Conservation (phyloP, 2,797 vertebrate genomes). For the Sebastes minor region DNA sequence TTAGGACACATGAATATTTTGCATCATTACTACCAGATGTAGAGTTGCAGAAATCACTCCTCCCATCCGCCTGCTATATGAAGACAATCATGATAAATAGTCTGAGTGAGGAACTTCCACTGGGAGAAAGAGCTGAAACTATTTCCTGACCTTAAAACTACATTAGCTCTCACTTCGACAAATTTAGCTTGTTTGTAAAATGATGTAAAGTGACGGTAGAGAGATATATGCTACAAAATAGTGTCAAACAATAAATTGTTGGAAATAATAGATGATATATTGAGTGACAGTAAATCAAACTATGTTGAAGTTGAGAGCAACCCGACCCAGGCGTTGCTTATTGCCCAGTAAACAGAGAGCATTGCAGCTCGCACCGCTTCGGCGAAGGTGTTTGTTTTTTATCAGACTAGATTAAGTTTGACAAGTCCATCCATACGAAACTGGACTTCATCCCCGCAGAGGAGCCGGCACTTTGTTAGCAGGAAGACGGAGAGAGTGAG, state of each 20-base stretch:
- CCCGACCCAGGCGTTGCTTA: not conserved
- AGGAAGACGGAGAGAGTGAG: conserved; percentile 14
- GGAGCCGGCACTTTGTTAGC: conserved; percentile 39
- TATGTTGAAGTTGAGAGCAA: conserved; percentile 5
- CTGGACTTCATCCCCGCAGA: conserved; percentile 37
- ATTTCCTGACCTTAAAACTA: not conserved
- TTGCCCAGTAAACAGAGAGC: conserved; percentile 23
- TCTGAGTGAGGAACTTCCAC: not conserved
- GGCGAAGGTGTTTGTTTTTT: conserved; percentile 43
- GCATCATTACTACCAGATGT: too few species aligned
- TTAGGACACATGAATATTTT: too few species aligned
- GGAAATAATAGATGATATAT: conserved; percentile 1
- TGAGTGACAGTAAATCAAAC: conserved; percentile 1
- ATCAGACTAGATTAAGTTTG: conserved; percentile 63
- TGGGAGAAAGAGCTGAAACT: not conserved
- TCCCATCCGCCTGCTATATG: not conserved
- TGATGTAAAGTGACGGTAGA: not conserved
- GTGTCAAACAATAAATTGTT: conserved; percentile 1
- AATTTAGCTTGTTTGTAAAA: not conserved
- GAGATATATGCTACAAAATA: not conserved
- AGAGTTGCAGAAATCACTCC: not conserved
- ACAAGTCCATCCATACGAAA: conserved; percentile 60
- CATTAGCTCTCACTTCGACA: not conserved
- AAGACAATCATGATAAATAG: not conserved
- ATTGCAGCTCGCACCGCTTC: conserved; percentile 1